A percentile compares a stretch with the other conserved stretches of the same genome.
Conservation (phyloP, 1,140 invertebrate genomes). For the Atta texana region DNA sequence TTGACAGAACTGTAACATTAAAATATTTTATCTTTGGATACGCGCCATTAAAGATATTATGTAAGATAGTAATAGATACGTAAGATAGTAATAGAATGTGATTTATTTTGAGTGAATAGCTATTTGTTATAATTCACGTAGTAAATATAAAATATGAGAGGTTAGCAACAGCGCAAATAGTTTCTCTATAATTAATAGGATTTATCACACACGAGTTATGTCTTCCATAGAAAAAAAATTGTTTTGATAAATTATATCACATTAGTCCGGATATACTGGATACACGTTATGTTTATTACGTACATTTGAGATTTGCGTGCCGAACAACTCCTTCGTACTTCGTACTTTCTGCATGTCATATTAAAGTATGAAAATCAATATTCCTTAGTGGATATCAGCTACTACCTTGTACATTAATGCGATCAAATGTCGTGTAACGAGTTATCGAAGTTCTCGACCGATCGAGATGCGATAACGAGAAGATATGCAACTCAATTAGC, state of each 20-base stretch:
- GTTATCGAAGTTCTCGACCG: constrained; percentile 52
- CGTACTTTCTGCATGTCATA: constrained; percentile 23
- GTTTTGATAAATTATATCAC: constrained; percentile 55
- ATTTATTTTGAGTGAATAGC: constrained; percentile 38
- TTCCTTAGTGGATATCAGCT: constrained; percentile 45
- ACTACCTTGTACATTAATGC: constrained; percentile 57
- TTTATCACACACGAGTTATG: constrained; percentile 38
- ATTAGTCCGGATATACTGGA: constrained; percentile 32
- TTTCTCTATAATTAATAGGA: constrained; percentile 37
- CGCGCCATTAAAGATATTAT: background rate
- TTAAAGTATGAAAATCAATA: constrained; percentile 66
- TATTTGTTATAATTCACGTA: constrained; percentile 32
- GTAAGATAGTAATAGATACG: background rate
- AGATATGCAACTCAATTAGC: constrained; percentile 21
- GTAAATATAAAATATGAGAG: constrained; percentile 30
- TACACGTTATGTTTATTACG: constrained; percentile 45
- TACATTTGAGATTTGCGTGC: constrained; percentile 49
- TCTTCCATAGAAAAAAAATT: constrained; percentile 23
- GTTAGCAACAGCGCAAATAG: constrained; percentile 9
- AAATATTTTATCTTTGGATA: background rate
- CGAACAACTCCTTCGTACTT: background rate
- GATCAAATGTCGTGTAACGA: constrained; percentile 62
- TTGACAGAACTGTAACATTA: background rate
- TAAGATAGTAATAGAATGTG: background rate
- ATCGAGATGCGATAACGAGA: constrained; percentile 52